Evolutionary conservation across 2,113 vertebrate genomes (phyloP).

Genomic region (Tragelaphus scriptus): DNA sequence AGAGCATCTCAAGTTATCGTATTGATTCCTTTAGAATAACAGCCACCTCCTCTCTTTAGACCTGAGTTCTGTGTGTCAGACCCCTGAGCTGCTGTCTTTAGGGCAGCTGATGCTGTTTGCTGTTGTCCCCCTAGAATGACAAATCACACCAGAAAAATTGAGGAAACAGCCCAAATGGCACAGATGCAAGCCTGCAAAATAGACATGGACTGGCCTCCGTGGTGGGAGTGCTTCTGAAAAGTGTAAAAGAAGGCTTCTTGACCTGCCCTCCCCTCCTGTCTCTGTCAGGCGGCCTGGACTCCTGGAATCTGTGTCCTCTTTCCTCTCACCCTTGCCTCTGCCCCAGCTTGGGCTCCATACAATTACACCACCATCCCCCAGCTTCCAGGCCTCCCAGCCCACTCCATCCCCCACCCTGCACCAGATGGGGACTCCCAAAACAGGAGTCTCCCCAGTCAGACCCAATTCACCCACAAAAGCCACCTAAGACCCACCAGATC

Average conservation of each 20-base stretch:
- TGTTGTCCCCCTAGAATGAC: background rate
- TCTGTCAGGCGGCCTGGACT: background rate
- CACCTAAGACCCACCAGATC: background rate
- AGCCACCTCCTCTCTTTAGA: background rate
- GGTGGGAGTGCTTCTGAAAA: background rate
- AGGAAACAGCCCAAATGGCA: background rate
- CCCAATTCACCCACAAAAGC: background rate
- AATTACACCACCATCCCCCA: background rate
- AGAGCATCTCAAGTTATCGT: rapidly evolving
- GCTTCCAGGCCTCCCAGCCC: background rate
- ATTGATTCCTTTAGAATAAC: background rate
- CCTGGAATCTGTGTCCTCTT: background rate
- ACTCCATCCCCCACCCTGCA: background rate
- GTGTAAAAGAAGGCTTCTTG: background rate
- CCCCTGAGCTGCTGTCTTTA: background rate
- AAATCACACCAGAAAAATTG: background rate
- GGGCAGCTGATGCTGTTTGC: background rate
- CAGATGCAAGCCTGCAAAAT: background rate
- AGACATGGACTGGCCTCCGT: background rate
- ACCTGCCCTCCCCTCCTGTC: background rate
- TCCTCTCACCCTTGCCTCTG: background rate
- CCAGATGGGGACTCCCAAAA: background rate
- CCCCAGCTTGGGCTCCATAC: background rate
- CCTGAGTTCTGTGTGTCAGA: background rate
- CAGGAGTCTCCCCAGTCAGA: background rate